Percentiles rank a stretch among this genome's conserved stretches.
These are phyloP conservation scores for Leucophenga montana DNA, from an alignment of 2,888 invertebrate species.

Conservation along the genomic window DNA sequence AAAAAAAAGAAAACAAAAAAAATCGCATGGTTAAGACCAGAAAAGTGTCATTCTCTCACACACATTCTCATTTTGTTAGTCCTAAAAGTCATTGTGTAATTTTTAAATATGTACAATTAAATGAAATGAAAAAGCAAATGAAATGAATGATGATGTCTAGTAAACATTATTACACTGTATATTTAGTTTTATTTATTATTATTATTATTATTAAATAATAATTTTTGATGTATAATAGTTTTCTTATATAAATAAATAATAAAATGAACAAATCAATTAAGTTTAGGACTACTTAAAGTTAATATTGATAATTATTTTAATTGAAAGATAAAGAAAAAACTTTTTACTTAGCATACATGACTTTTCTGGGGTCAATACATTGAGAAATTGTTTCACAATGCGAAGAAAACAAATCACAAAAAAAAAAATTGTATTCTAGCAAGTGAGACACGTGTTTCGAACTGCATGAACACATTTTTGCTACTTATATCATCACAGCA, in stretches of 20 bases:
- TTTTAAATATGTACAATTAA: slow-evolving; percentile 51
- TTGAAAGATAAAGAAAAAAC: too few relatives aligned
- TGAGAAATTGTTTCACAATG: too few relatives aligned
- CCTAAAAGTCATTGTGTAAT: slow-evolving; percentile 63
- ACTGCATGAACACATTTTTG: too few relatives aligned
- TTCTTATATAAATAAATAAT: slow-evolving; percentile 65
- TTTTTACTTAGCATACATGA: too few relatives aligned
- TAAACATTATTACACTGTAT: slow-evolving; percentile 59
- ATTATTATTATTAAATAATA: slow-evolving; percentile 52
- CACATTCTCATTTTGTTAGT: slow-evolving; percentile 68
- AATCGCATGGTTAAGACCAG: slow-evolving; percentile 35
- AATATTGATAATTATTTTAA: too few relatives aligned
- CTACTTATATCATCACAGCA: too few relatives aligned
- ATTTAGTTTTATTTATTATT: slow-evolving; percentile 70
- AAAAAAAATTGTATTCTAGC: too few relatives aligned
- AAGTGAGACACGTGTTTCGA: too few relatives aligned
- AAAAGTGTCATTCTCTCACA: slow-evolving; percentile 51
- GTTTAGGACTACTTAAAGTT: slow-evolving; percentile 40
- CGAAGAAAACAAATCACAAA: too few relatives aligned
- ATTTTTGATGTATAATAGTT: slow-evolving; percentile 71
- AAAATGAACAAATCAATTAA: slow-evolving; percentile 63
- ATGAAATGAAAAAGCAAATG: slow-evolving; percentile 25
- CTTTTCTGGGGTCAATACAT: too few relatives aligned
- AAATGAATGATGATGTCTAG: slow-evolving; percentile 56
- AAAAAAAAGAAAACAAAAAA: slow-evolving; percentile 38